Evolutionary conservation across 1,140 invertebrate genomes (phyloP), one percentile per base, ranked within the genome.

Genomic region (Heliconius hermathena): DNA sequence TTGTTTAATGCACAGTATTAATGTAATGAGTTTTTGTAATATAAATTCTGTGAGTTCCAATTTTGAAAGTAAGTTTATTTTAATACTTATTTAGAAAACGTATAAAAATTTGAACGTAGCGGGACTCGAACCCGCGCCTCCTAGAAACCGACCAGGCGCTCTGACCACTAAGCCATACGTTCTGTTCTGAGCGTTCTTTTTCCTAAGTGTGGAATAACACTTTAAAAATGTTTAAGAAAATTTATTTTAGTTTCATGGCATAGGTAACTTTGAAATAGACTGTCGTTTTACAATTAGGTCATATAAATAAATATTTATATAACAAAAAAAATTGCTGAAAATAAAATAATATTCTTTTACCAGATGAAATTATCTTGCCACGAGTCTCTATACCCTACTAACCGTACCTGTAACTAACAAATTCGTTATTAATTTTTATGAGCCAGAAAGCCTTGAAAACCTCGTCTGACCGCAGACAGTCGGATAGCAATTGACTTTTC

Each of bases 401-500:
- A 29, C 60, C 26, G 60, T 66, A 66, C 26, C 60, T 66, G 22
- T 66, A 29, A 26, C 26, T 66, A 72, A 72, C 36, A 8, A 72
- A 38, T 72, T 72, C 36, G n/a, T 72, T 72, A 72, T 72, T 41
- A 36, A 72, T 72, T 72, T 41, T 72, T 33, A 72, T 72, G 38
- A 72, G 71, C 71, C 36, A 72, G 18, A 72, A 38, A 38, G n/a
- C 33, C 33, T 72, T 66, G 60, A 66, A 66, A 66, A 66, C 22
- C 26, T 66, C 60, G 60, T 72, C 71, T 38, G 36, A 22, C 36
- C 71, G 71, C 71, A 72, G 71, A 72, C 71, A 72, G 71, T 22
- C n/a, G 29, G 29, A 36, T 72, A 41, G 71, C 71, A 72, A 72
- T 72, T 72, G 22, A n/a, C 36, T 72, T 72, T 72, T 72, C 71